Conservation (phyloP, 2,888 invertebrate species). For the Pseudococcus jackbeardsleyi region DNA sequence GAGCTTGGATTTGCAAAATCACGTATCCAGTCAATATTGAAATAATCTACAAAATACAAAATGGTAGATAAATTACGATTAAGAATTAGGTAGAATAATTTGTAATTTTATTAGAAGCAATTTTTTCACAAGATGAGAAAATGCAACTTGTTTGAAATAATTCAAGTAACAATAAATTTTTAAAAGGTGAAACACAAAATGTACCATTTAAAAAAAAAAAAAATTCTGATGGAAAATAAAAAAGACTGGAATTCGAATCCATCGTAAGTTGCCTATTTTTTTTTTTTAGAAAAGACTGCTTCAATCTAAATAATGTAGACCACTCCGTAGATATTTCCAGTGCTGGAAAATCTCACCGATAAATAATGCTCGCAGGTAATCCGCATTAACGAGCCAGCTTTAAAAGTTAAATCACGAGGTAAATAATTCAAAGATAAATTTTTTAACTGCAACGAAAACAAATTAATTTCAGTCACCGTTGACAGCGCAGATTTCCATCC, state of each 20-base stretch:
- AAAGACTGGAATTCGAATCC: no score
- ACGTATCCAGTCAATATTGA: conserved; percentile 7
- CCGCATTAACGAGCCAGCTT: conserved; percentile 19
- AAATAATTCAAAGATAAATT: conserved; percentile 23
- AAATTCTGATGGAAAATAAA: no score
- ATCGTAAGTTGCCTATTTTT: no score
- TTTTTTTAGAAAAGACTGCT: background rate
- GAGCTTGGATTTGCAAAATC: conserved; percentile 17
- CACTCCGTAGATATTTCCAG: background rate
- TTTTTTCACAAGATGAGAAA: no score
- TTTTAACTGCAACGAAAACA: conserved; percentile 7
- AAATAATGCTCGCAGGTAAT: conserved; percentile 33
- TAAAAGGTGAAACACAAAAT: no score
- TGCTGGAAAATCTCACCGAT: conserved; percentile 18
- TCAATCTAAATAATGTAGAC: background rate
- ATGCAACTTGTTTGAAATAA: no score
- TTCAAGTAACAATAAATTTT: no score
- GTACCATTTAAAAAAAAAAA: no score
- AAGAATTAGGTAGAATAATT: no score
- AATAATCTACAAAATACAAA: background rate
- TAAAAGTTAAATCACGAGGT: conserved; percentile 39
- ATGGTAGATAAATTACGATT: background rate
- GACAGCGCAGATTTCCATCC: background rate
- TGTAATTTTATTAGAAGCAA: no score
- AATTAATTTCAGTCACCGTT: background rate